phyloP scores from a whole-genome alignment of 92 coral and sea anemone genomes.

The Metridium senile region DNA sequence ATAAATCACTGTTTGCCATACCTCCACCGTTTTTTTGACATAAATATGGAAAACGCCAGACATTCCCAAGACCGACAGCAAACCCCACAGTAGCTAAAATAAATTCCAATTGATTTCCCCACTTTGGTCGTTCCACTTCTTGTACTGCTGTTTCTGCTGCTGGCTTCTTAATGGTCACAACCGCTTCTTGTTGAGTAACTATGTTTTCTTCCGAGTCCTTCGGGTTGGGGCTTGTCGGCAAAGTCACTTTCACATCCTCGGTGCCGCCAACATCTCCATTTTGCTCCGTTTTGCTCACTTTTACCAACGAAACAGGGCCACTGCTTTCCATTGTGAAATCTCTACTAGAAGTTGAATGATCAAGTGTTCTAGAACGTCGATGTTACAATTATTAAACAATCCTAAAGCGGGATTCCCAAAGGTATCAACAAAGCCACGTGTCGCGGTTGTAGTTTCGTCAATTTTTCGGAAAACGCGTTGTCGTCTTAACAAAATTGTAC shows the following conservation, averaged over 20 bases:
- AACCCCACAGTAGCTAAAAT: slow-evolving; percentile 84
- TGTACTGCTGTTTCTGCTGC: background rate
- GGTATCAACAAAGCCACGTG: slow-evolving; percentile 12
- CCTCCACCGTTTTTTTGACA: slow-evolving; percentile 95
- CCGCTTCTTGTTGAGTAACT: slow-evolving; percentile 29
- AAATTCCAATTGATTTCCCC: slow-evolving; percentile 81
- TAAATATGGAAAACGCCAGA: slow-evolving; percentile 91
- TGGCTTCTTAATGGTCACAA: slow-evolving; percentile 8
- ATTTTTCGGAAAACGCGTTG: background rate
- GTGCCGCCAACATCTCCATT: background rate
- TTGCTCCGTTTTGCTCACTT: background rate
- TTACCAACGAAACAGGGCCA: background rate
- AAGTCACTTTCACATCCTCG: slow-evolving; percentile 4
- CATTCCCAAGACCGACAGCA: slow-evolving; percentile 92
- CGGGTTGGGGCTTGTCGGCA: slow-evolving; percentile 8
- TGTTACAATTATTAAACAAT: background rate
- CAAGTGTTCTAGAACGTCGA: background rate
- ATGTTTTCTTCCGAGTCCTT: slow-evolving; percentile 33
- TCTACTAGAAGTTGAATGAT: background rate
- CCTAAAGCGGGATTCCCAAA: background rate
- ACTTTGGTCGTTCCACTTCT: slow-evolving; percentile 51
- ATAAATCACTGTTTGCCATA: slow-evolving; percentile 12
- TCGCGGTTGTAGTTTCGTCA: background rate
- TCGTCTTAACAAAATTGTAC: background rate
- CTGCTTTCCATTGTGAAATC: slow-evolving; percentile 4